phyloP scores from a whole-genome alignment of 2,888 invertebrate species.

The Diplolepis rosae region DNA sequence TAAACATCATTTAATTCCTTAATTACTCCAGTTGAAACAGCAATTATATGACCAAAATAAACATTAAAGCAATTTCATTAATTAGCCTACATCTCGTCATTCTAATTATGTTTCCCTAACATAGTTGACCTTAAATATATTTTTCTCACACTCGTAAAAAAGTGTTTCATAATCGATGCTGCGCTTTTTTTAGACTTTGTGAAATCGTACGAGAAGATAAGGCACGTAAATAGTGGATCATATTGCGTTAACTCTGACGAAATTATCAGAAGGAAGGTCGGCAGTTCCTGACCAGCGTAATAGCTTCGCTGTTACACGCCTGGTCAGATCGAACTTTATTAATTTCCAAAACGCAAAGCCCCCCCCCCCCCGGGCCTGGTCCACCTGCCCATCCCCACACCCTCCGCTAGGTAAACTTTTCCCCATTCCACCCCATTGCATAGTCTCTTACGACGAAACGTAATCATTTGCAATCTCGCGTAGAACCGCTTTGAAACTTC shows the following conservation, averaged over 20 bases:
- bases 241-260: constrained; percentile 2
- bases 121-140: not conserved
- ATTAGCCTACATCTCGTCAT: not conserved
- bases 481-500: constrained; percentile 68
- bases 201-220: constrained; percentile 19
- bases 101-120: not conserved
- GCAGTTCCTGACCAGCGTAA: constrained; percentile 24
- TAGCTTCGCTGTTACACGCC: not conserved
- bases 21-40: too few relatives aligned
- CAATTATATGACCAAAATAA: too few relatives aligned
- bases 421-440: constrained; percentile 13
- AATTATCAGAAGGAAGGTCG: not conserved
- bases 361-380: constrained; percentile 3
- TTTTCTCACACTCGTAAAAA: constrained; percentile 3
- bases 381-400: not conserved
- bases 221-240: not conserved
- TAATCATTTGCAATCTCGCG: constrained; percentile 67
- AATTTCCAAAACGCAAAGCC: constrained; percentile 14
- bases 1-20: too few relatives aligned
- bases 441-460: constrained; percentile 54
- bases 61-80: not conserved
- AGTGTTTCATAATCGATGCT: not conserved
- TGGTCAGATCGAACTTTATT: constrained; percentile 26
- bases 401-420: constrained; percentile 43
- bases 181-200: constrained; percentile 8